Base-by-base conservation (phyloP, 2,113 vertebrate genomes). In the Mellivora capensis region DNA sequence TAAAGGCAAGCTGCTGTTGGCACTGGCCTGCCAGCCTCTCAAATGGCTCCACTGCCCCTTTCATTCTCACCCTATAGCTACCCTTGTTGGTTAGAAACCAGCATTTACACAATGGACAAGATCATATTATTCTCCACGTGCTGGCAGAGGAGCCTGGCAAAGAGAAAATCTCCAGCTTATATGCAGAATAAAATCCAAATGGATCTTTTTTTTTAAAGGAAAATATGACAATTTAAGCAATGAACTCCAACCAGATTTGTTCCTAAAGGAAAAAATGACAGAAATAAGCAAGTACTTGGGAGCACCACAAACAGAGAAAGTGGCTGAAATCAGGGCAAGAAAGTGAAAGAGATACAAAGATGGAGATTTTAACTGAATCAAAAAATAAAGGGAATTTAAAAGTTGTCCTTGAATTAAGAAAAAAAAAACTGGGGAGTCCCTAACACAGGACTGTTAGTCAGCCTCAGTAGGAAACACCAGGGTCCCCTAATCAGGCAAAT, bases 361-460 rank as follows among this genome's bases (percentile, higher is more conserved):
- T 42, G 15, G 4, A 59, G 3, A 59, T 71, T 94, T 87, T 87
- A 85, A 85, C 7, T 61, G 23, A 77, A 57, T 77, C 0, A 57
- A 57, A 57, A 95, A 76, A 34, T n/a, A 83, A 96, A 88, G 49
- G 7, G 25, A 76, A 93, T 71, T 85, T 52, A 79, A 96, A 93
- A 47, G 6, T 29, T 57, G 23, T 59, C 12, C 7, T 85, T 85
- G 37, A 91, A 74, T 67, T 79, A 11, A 72, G 91, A 61, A 34
- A 52, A 79, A 61, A 17, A 27, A 9, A 14, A 29, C 61, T 20
- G 72, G 1, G 21, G 5, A 11, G 21, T 69, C 15, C 17, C 42
- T 80, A 69, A 64, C 7, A 4, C 10, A 31, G 76, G 27, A 47
- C 42, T 29, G 3, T 80, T 64, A 39, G 20, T 25, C 18, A 82